Percentiles rank a stretch among this genome's conserved stretches.
These are phyloP conservation scores for Encarsia formosa DNA, from an alignment of 2,888 invertebrate species.

Conservation along the genomic window DNA sequence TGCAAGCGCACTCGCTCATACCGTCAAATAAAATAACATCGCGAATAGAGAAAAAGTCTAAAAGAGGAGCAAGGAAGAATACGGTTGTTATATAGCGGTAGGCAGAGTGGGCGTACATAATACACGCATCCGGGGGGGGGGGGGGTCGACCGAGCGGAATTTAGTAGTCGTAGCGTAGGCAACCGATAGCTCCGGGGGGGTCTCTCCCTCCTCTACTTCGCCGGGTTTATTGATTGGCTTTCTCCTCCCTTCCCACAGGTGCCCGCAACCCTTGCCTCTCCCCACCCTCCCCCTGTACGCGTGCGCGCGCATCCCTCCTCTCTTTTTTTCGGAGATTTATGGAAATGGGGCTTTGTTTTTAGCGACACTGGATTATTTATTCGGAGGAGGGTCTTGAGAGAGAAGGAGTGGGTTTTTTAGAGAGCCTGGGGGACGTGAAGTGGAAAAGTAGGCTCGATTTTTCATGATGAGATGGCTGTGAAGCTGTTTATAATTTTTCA, in stretches of 20 bases:
- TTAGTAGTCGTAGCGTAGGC: constrained; percentile 24
- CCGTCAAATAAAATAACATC: too few species aligned
- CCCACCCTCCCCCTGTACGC: constrained; percentile 1
- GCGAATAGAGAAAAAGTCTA: too few species aligned
- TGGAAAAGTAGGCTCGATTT: too few species aligned
- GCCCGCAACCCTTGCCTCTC: constrained; percentile 8
- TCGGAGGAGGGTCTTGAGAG: not conserved
- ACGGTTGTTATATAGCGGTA: too few species aligned
- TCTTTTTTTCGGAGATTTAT: constrained; percentile 17
- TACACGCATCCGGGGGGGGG: constrained; percentile 31
- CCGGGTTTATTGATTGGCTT: constrained; percentile 51
- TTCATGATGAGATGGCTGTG: too few species aligned
- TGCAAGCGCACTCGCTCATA: too few species aligned
- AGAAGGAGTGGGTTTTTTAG: too few species aligned
- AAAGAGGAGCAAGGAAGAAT: too few species aligned
- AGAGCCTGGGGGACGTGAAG: too few species aligned
- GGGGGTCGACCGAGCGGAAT: constrained; percentile 20
- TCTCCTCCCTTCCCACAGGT: constrained; percentile 35
- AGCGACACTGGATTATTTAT: constrained; percentile 21
- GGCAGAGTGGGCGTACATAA: constrained; percentile 50
- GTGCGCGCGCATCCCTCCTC: constrained; percentile 10
- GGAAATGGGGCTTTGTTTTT: constrained; percentile 21
- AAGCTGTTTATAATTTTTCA: too few species aligned
- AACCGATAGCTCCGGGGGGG: constrained; percentile 5
- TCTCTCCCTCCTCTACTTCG: constrained; percentile 22